phyloP scores from a whole-genome alignment of 2,113 vertebrate species.

The Struthidea cinerea region DNA sequence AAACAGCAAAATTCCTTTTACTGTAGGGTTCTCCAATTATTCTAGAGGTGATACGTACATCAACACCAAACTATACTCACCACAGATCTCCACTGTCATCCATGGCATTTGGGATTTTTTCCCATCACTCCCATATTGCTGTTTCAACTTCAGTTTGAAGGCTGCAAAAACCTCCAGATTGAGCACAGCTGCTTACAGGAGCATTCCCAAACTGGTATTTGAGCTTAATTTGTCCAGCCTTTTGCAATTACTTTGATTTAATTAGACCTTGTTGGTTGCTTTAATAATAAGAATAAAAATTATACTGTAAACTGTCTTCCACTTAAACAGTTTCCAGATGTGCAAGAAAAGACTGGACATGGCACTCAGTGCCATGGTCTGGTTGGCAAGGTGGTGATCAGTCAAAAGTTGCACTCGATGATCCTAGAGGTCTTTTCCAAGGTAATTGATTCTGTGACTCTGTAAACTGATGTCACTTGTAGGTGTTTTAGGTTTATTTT shows the following conservation, averaged over 20 bases:
- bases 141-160: not conserved
- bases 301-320: not conserved
- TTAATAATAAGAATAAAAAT: not conserved
- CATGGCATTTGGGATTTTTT: not conserved
- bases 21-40: not conserved
- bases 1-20: not conserved
- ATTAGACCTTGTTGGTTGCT: not conserved
- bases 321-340: not conserved
- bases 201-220: not conserved
- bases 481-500: not conserved
- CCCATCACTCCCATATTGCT: not conserved
- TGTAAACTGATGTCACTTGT: not conserved
- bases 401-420: not conserved
- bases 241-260: not conserved
- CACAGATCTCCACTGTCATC: not conserved
- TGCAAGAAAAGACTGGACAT: not conserved
- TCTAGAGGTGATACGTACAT: not conserved
- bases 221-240: not conserved
- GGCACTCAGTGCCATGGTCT: not conserved
- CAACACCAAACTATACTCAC: not conserved
- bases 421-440: not conserved
- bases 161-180: not conserved
- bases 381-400: not conserved
- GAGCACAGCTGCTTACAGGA: not conserved
- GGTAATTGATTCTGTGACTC: not conserved